Base-by-base conservation (phyloP, 2,797 vertebrate species). In the Enteromius paludinosus region DNA sequence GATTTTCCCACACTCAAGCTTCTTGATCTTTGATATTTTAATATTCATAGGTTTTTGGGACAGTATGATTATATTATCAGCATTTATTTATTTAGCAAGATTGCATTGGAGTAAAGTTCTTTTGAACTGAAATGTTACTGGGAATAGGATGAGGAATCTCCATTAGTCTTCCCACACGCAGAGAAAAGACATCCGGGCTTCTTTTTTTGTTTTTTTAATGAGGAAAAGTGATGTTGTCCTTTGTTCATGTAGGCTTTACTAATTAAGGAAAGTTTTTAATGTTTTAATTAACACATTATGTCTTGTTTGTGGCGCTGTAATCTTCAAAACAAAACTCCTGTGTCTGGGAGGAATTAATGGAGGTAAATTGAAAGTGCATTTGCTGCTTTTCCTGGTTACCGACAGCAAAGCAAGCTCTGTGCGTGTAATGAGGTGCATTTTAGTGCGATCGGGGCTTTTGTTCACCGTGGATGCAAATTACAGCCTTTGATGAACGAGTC, bases 401-500 rank as follows among this genome's bases (percentile, higher is more conserved):
- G 71, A 23, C 56, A 65, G 68, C 61, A 84, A 83, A 62, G 84
- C 83, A 75, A 71, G 74, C 81, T 62, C 28, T 56, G 69, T 74
- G 17, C 43, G 8, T n/a, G 38, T 87, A 88, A 84, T 74, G 78
- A 90, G 87, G 86, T 85, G 87, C 85, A 81, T 73, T 54, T 90
- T 79, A 89, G 83, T 86, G 86, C 87, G 80, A 59, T 52, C 86
- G 88, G 87, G 79, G 88, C 87, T 82, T 87, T 88, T 92, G 89
- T 92, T 92, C 82, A 84, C 73, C 75, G 62, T 82, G 75, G 90
- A 92, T 91, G 91, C 90, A 93, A 93, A 93, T 91, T 83, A 47
- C 59, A 74, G 88, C 81, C 91, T 93, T 94, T 94, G 91, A 94
- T 93, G 90, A 84, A 78, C 65, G 87, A 86, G 80, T 86, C 89